These are phyloP conservation scores for Brachypteracias leptosomus DNA, from an alignment of 2,113 vertebrate species.

Conservation along the genomic window DNA sequence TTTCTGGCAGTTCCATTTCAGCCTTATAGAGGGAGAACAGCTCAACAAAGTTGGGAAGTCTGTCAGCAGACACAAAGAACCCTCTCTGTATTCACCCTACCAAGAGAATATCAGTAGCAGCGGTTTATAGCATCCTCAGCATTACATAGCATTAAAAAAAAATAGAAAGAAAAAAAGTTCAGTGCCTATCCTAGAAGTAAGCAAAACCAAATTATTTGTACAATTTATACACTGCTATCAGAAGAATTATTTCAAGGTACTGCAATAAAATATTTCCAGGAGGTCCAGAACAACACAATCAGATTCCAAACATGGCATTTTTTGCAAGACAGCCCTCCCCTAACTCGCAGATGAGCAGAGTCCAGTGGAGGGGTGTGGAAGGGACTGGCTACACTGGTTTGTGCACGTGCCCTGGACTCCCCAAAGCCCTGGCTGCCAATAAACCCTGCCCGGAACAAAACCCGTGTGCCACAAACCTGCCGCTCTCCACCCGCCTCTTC, in stretches of 20 bases:
- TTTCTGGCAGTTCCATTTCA: background rate
- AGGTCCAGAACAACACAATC: background rate
- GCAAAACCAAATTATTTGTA: background rate
- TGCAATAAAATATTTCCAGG: background rate
- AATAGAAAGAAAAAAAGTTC: background rate
- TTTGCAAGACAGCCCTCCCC: too few relatives aligned
- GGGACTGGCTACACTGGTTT: background rate
- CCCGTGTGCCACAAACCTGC: too few relatives aligned
- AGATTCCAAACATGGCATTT: background rate
- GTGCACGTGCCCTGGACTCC: background rate
- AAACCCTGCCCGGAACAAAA: background rate
- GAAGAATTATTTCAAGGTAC: background rate
- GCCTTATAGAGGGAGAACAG: background rate
- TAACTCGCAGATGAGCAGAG: background rate
- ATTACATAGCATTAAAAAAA: background rate
- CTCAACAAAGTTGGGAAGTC: background rate
- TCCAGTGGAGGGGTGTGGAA: background rate
- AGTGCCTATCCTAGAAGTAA: background rate
- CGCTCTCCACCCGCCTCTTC: background rate
- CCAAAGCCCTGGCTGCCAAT: background rate
- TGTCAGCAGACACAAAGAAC: background rate
- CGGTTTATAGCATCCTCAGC: background rate
- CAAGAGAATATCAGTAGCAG: background rate
- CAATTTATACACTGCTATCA: background rate
- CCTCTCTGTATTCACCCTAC: background rate